Percentiles rank a stretch among this genome's conserved stretches.
These are phyloP conservation scores for Calliphora vomitoria DNA, from an alignment of 2,888 invertebrate genomes.

Conservation along the genomic window DNA sequence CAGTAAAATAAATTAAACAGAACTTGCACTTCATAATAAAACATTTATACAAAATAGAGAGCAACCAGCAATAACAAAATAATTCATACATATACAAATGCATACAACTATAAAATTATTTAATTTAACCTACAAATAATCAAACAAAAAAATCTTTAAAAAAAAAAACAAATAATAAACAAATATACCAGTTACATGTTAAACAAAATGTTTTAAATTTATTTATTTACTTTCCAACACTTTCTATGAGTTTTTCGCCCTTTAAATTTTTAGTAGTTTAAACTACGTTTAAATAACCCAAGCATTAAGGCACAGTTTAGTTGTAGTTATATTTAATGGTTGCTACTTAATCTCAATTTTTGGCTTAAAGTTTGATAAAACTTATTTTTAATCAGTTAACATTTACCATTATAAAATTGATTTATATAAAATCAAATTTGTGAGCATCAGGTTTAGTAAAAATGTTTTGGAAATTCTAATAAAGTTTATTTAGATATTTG, in stretches of 20 bases:
- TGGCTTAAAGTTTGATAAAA: no score
- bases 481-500: no score
- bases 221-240: neutral
- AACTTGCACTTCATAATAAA: slow-evolving; percentile 46
- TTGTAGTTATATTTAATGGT: no score
- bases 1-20: slow-evolving; percentile 12
- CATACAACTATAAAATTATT: neutral
- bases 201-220: slow-evolving; percentile 21
- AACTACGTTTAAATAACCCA: neutral
- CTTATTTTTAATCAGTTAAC: no score
- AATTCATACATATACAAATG: slow-evolving; percentile 22
- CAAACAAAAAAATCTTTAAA: slow-evolving; percentile 35
- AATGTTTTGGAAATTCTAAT: no score
- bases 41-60: slow-evolving; percentile 47
- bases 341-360: no score
- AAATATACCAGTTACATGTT: slow-evolving; percentile 58
- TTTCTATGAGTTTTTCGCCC: neutral
- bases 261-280: neutral
- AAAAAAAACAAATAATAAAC: slow-evolving; percentile 25
- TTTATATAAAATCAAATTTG: no score
- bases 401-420: no score
- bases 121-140: slow-evolving; percentile 30
- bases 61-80: slow-evolving; percentile 26
- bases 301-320: no score
- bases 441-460: no score